Evolutionary conservation across 1,140 invertebrate species (phyloP).

Genomic region (Zaprionus camerounensis): DNA sequence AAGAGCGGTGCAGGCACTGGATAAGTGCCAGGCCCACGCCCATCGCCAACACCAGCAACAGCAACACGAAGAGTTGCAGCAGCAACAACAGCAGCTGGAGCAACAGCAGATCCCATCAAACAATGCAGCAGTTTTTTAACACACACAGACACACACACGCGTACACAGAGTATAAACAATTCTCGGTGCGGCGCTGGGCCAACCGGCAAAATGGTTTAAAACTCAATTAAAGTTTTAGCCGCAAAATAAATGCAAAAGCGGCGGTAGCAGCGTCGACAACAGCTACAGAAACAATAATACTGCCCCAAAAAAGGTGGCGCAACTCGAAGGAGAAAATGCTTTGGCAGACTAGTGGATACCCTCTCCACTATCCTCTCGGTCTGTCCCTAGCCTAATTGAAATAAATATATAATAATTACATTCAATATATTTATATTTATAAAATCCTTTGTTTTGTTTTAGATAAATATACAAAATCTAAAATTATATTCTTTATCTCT

Average conservation of each 20-base stretch:
- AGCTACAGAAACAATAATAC: constrained; percentile 48
- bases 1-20: constrained; percentile 35
- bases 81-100: constrained; percentile 25
- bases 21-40: constrained; percentile 38
- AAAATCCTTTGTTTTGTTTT: too few species aligned
- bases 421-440: too few species aligned
- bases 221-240: constrained; percentile 84
- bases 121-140: constrained; percentile 48
- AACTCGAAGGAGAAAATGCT: constrained; percentile 19
- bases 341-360: constrained; percentile 1
- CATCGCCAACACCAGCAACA: constrained; percentile 15
- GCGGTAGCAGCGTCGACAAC: constrained; percentile 56
- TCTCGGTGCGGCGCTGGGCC: constrained; percentile 30
- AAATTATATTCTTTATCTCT: too few species aligned
- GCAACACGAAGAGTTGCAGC: constrained; percentile 5
- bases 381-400: too few species aligned
- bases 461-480: too few species aligned
- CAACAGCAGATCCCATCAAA: constrained; percentile 59
- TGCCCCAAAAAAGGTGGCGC: constrained; percentile 20
- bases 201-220: constrained; percentile 79
- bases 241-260: constrained; percentile 83
- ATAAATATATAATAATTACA: too few species aligned
- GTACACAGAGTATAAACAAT: constrained; percentile 23
- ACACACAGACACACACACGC: constrained; percentile 5
- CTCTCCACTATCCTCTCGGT: background rate